Evolutionary conservation across 2,888 invertebrate genomes (phyloP).

Genomic region (Plutella xylostella): DNA sequence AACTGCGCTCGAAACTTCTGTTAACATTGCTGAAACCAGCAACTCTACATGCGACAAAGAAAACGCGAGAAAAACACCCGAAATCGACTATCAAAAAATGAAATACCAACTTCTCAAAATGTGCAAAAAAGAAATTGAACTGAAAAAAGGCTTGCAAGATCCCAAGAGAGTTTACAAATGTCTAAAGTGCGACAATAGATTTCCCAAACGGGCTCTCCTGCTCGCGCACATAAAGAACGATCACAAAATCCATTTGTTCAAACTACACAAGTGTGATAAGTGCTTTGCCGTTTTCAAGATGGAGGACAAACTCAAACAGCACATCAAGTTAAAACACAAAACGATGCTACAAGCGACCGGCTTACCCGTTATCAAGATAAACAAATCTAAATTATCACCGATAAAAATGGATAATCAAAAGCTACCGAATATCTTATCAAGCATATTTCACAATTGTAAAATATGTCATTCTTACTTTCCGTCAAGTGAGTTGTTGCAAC

Average conservation of each 20-base stretch:
- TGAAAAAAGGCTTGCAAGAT: not conserved
- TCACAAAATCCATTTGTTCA: not conserved
- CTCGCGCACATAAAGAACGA: not conserved
- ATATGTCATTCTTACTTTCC: constrained; percentile 5
- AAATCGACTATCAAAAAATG: not conserved
- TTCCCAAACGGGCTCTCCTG: not conserved
- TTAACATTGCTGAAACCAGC: too few species aligned
- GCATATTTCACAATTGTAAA: constrained; percentile 2
- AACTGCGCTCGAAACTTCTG: too few species aligned
- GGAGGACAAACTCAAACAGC: constrained; percentile 1
- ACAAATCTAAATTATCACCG: not conserved
- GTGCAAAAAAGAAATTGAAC: not conserved
- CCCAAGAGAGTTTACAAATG: not conserved
- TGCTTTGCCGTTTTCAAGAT: constrained; percentile 3
- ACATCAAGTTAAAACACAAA: not conserved
- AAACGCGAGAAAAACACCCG: not conserved
- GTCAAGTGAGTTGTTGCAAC: constrained; percentile 1
- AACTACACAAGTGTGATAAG: not conserved
- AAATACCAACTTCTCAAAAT: not conserved
- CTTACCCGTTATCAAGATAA: not conserved
- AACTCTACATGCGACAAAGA: too few species aligned
- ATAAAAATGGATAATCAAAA: not conserved
- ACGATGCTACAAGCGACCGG: not conserved
- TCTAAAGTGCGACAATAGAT: constrained; percentile 2
- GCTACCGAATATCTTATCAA: not conserved